These are phyloP conservation scores for Caenorhabditis sp. DNA, from an alignment of 2,888 invertebrate genomes.

Conservation along the genomic window DNA sequence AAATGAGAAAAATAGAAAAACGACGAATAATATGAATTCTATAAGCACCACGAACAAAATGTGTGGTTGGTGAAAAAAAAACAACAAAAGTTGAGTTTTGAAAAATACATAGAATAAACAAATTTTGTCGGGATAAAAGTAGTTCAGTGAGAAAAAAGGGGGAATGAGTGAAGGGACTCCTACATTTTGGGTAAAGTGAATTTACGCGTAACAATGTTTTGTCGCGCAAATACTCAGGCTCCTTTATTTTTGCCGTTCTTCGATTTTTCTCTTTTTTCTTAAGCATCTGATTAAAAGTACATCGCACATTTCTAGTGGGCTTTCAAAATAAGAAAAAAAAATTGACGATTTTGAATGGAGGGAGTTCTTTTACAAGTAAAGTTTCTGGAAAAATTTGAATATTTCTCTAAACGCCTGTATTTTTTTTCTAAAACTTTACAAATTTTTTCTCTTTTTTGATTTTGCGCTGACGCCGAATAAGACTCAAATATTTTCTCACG, in stretches of 20 bases:
- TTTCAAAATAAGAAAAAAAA: too few relatives aligned
- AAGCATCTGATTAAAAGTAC: too few relatives aligned
- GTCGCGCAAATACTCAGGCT: neutral
- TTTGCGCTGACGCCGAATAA: too few relatives aligned
- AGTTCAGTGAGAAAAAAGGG: neutral
- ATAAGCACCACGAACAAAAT: conserved; percentile 14
- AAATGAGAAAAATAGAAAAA: conserved; percentile 20
- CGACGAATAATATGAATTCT: conserved; percentile 19
- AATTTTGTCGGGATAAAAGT: neutral
- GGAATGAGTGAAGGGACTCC: neutral
- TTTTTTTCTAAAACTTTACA: too few relatives aligned
- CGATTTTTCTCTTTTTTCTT: neutral
- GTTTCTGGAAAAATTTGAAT: too few relatives aligned
- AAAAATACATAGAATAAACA: too few relatives aligned
- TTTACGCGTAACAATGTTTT: conserved; percentile 21
- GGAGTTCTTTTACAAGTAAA: too few relatives aligned
- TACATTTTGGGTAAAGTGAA: neutral
- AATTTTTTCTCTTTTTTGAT: too few relatives aligned
- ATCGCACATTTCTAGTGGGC: too few relatives aligned
- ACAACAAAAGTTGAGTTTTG: neutral
- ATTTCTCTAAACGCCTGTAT: too few relatives aligned
- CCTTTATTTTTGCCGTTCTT: neutral
- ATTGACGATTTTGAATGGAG: too few relatives aligned
- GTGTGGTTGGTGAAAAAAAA: neutral
- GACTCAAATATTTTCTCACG: too few relatives aligned